phyloP scores from a whole-genome alignment of 2,113 vertebrate species.

The Ancistrus triradiatus region DNA sequence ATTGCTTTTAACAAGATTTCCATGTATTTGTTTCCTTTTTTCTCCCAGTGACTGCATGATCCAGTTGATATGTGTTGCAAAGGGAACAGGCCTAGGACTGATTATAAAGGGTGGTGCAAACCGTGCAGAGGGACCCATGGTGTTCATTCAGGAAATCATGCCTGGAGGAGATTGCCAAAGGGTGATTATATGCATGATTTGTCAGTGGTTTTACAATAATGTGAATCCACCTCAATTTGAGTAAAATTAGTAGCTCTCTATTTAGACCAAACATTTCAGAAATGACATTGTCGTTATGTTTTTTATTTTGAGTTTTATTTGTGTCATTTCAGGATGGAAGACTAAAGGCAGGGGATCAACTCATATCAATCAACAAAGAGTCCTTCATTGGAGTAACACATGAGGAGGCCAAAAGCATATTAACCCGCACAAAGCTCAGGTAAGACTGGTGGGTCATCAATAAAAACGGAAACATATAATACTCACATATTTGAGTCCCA shows the following conservation, averaged over 20 bases:
- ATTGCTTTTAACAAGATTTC: constrained; percentile 26
- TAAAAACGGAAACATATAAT: background rate
- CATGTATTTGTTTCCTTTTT: constrained; percentile 40
- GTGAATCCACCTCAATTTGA: background rate
- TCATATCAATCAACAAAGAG: constrained; percentile 91
- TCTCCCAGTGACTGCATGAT: constrained; percentile 72
- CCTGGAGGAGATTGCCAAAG: constrained; percentile 89
- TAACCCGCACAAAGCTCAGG: constrained; percentile 80
- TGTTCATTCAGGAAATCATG: constrained; percentile 85
- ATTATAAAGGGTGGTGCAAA: constrained; percentile 84
- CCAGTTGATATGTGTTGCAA: constrained; percentile 85
- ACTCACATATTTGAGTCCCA: background rate
- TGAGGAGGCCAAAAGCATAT: constrained; percentile 84
- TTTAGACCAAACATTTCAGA: too few relatives aligned
- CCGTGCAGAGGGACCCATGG: constrained; percentile 85
- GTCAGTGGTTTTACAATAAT: background rate
- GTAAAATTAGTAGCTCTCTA: background rate
- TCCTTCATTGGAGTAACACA: constrained; percentile 87
- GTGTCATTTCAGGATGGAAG: constrained; percentile 79
- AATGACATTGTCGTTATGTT: background rate
- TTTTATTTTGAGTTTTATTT: background rate
- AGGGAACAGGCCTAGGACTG: constrained; percentile 81
- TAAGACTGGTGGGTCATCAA: too few relatives aligned
- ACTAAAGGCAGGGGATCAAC: constrained; percentile 85
- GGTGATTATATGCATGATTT: constrained; percentile 60